Percentiles rank a stretch among this genome's conserved stretches.
Evolutionary conservation across 2,797 vertebrate species (phyloP).

Genomic region (Nothura maculosa): DNA sequence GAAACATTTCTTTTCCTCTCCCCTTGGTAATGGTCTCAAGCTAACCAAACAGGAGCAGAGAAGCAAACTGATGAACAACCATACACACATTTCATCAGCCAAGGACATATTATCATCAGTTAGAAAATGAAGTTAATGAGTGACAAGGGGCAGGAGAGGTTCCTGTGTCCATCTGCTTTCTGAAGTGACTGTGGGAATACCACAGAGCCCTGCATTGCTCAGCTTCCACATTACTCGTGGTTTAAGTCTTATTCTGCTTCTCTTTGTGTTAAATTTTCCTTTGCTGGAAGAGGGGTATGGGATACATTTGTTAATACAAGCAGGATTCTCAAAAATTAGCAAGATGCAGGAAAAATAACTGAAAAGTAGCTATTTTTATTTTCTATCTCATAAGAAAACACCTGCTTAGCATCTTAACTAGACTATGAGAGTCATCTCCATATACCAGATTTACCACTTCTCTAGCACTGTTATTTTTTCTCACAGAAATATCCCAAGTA

Average conservation of each 20-base stretch:
- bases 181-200: not conserved
- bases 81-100: not conserved
- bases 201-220: not conserved
- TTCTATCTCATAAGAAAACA: not conserved
- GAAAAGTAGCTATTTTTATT: not conserved
- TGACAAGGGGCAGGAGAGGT: not conserved
- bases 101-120: not conserved
- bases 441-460: not conserved
- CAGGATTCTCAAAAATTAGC: not conserved
- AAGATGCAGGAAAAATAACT: fast-evolving
- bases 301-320: not conserved
- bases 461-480: not conserved
- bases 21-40: not conserved
- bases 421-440: not conserved
- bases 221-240: not conserved
- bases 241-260: not conserved
- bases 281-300: not conserved
- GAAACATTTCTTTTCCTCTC: not conserved
- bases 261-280: not conserved
- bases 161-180: not conserved
- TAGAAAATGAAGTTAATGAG: not conserved
- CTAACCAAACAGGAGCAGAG: not conserved
- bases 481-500: not conserved
- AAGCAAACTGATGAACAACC: not conserved
- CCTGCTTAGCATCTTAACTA: not conserved